Base-by-base conservation (phyloP, 92 coral and sea anemone genomes). In the Muricea muricata region DNA sequence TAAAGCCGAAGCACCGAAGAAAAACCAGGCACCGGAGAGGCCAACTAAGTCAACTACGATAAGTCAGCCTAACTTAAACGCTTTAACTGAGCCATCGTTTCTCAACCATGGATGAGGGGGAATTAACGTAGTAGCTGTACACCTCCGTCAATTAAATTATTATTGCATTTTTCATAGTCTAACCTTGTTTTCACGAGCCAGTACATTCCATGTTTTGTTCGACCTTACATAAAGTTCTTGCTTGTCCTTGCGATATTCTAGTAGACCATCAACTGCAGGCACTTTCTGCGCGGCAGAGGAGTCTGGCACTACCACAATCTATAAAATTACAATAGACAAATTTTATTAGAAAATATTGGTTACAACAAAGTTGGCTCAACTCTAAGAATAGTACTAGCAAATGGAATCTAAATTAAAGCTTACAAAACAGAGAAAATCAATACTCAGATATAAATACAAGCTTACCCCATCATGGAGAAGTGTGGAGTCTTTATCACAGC, bases 281-380 rank as follows among this genome's bases (percentile, higher is more conserved):
- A 61, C 37, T 61, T 61, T 61, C 68, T 61, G 68, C 20, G 33
- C 68, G 33, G 68, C 20, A 30, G 68, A 3, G 35, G 34, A 26
- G 37, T 61, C 68, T 61, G 68, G 68, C 11, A 61, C 68, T 18
- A 61, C 68, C 18, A 61, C 68, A 30, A 61, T 61, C 68, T 61
- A 61, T 8, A 21, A 24, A 4, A 57, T 0, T 48, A 11, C n/a
- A n/a, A n/a, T n/a, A n/a, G n/a, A n/a, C n/a, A 6, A 0, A 8
- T 8, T 55, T 13, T 55, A 8, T 7, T 42, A 48, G 15, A 48
- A 12, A 48, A 48, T 48, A 48, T 48, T 48, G 9, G 9, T 37
- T 4, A 37, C 42, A 37, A 4, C 9, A 4, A 37, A 37, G 9
- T 37, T 37, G 4, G 42, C 42, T 37, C 9, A 37, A 4, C 9